Percentiles rank a stretch among this genome's conserved stretches.
Evolutionary conservation across 1,140 invertebrate species (phyloP).

Genomic region (Microplitis mediator): DNA sequence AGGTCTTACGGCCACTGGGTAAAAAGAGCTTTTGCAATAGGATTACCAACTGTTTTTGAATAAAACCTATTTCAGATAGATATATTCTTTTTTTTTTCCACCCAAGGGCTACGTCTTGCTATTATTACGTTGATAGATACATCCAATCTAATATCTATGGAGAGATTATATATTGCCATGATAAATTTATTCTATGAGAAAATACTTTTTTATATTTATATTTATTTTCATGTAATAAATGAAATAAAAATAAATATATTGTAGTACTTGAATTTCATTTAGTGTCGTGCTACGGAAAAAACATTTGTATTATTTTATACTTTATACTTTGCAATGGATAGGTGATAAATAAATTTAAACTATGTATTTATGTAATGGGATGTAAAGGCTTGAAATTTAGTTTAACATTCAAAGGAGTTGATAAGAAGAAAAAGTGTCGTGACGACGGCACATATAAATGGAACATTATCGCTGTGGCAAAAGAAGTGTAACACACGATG

Average conservation of each 20-base stretch:
- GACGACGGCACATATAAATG: slow-evolving; percentile 32
- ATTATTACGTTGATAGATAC: neutral
- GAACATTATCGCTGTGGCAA: slow-evolving; percentile 27
- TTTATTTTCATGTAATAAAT: neutral
- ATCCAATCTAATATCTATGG: too few species aligned
- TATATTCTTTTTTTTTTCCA: neutral
- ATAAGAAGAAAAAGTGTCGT: neutral
- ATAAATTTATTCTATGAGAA: neutral
- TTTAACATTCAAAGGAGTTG: neutral
- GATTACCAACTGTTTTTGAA: neutral
- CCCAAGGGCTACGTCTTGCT: neutral
- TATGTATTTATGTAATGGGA: neutral
- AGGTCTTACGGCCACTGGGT: neutral
- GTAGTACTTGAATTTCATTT: too few species aligned
- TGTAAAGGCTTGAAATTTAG: neutral
- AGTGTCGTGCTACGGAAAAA: too few species aligned
- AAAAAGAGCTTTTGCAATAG: slow-evolving; percentile 9
- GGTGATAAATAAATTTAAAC: neutral
- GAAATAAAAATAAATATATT: too few species aligned
- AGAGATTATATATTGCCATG: too few species aligned
- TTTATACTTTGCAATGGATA: too few species aligned
- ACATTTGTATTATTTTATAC: too few species aligned
- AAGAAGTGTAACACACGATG: neutral
- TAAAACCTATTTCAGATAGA: neutral
- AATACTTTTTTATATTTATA: neutral